These are phyloP conservation scores for Pollenia angustigena DNA, from an alignment of 2,888 invertebrate genomes.

Conservation along the genomic window DNA sequence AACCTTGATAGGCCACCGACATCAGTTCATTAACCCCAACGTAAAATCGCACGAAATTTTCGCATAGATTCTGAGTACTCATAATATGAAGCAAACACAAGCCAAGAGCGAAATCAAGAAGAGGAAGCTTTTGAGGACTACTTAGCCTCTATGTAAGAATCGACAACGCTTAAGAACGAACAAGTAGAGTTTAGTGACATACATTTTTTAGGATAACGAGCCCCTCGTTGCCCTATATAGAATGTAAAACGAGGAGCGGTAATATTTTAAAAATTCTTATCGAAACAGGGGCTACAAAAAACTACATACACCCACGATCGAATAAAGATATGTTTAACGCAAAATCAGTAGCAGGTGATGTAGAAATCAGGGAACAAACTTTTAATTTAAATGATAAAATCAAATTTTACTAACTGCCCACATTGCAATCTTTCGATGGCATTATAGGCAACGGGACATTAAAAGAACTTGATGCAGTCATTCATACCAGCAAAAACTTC, in stretches of 20 bases:
- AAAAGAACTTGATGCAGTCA: not conserved
- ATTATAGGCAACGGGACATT: not conserved
- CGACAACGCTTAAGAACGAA: not conserved
- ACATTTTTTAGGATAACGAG: conserved; percentile 1
- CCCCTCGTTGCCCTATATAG: not conserved
- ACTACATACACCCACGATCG: not conserved
- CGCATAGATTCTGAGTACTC: no score
- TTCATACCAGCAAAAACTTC: not conserved
- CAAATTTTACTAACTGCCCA: not conserved
- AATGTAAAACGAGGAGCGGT: not conserved
- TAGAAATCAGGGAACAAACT: conserved; percentile 1
- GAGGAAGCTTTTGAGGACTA: not conserved
- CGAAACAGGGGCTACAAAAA: not conserved
- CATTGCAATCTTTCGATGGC: not conserved
- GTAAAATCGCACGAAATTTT: no score
- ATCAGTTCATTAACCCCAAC: no score
- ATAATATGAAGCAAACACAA: no score
- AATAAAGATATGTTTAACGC: not conserved
- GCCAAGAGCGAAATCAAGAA: not conserved
- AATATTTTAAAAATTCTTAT: not conserved
- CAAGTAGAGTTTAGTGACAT: not conserved
- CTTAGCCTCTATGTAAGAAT: not conserved
- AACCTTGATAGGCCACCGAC: no score
- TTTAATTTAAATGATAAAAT: not conserved
- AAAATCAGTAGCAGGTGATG: no score